Evolutionary conservation across 1,140 invertebrate species (phyloP), one percentile per base, ranked within the genome.

Genomic region (Conopomorpha cramerella): DNA sequence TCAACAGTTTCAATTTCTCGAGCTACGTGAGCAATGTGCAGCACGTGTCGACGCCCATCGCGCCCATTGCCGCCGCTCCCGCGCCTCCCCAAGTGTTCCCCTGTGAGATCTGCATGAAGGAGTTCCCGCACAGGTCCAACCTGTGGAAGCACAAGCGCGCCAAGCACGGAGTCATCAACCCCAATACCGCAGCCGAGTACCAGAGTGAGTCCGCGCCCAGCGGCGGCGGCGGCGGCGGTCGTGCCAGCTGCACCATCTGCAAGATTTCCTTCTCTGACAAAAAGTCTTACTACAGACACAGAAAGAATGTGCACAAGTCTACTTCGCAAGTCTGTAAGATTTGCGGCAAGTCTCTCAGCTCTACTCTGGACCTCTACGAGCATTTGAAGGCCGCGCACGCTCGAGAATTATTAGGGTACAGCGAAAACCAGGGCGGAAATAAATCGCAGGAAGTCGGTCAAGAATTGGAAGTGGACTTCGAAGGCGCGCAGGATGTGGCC

Each of bases 141-240:
- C 53, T 79, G 33, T 77, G 73, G 71, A 79, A 79, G 43, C 77
- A 79, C 38, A 79, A 78, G 48, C 59, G 71, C n/a, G 70, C 74
- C 11, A 79, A 79, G 41, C 77, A 79, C 34, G 77, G 77, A 27
- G 73, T 79, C 27, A 49, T 70, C 11, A 74, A 67, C 33, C 46
- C 66, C 8, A 51, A 47, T 38, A 39, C 55, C 7, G 50, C 51
- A 18, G 48, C 44, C 4, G 41, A 43, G 8, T 40, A 49, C 15
- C 52, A 60, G n/a, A 32, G 40, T 33, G 36, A 47, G 17, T 36
- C 49, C 11, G 49, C 50, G 26, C 34, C 38, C 34, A 36, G 39
- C 17, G 36, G 38, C n/a, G 42, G 31, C 11, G 42, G 40, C 36
- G 32, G 34, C 16, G 46, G 49, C 17, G 43, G 45, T 14, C 49